Conservation (phyloP, 2,797 vertebrate species). For the Nannoperca australis region DNA sequence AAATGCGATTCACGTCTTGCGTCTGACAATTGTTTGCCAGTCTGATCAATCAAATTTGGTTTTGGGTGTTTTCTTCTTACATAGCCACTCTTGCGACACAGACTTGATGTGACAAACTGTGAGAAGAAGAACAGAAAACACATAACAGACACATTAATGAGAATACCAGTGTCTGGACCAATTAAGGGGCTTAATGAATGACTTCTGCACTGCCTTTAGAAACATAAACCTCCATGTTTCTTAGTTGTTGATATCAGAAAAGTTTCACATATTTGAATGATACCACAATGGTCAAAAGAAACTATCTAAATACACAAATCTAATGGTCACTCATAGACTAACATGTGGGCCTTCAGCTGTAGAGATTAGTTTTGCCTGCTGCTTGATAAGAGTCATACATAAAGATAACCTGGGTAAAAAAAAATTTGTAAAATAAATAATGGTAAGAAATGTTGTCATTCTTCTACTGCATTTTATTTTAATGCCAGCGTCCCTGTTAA, state of each 20-base stretch:
- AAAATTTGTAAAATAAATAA: constrained; percentile 20
- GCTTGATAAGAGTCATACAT: neutral
- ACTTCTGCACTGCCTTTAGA: constrained; percentile 18
- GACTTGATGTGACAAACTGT: constrained; percentile 41
- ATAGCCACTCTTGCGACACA: constrained; percentile 18
- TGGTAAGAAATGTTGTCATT: neutral
- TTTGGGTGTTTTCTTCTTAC: neutral
- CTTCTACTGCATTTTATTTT: neutral
- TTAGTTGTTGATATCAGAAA: neutral
- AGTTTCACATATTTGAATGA: neutral
- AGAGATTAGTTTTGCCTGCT: neutral
- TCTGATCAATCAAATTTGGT: neutral
- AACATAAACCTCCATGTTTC: constrained; percentile 3
- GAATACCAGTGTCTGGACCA: constrained; percentile 30
- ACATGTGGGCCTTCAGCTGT: neutral
- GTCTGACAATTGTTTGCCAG: neutral
- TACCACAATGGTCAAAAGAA: neutral
- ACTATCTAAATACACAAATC: neutral
- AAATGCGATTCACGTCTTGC: neutral
- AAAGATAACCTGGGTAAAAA: neutral
- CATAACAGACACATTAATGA: constrained; percentile 26
- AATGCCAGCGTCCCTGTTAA: neutral
- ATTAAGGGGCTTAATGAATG: constrained; percentile 36
- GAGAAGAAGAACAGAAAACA: constrained; percentile 27
- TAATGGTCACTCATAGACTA: neutral